phyloP scores from a whole-genome alignment of 2,888 invertebrate genomes.

The Silvanus unidentatus region DNA sequence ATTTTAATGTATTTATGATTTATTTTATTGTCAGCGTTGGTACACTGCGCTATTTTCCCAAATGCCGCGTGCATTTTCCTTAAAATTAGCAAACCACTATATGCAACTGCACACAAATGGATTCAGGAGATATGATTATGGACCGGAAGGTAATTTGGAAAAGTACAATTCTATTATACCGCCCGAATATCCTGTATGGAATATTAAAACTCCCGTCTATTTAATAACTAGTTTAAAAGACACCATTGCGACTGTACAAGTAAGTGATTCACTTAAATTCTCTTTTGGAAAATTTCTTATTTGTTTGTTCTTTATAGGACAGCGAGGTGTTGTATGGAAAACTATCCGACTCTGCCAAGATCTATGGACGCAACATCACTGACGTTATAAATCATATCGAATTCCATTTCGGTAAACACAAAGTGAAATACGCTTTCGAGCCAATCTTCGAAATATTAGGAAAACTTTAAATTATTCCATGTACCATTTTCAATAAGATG shows the following conservation, averaged over 20 bases:
- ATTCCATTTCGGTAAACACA: too few relatives aligned
- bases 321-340: constrained; percentile 7
- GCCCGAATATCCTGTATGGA: constrained; percentile 15
- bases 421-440: too few relatives aligned
- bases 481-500: too few relatives aligned
- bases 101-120: constrained; percentile 7
- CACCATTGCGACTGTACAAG: background rate
- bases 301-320: constrained; percentile 6
- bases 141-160: constrained; percentile 11
- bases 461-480: too few relatives aligned
- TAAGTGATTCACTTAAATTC: background rate
- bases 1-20: too few relatives aligned
- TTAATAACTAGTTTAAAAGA: constrained; percentile 8
- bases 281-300: background rate
- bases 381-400: too few relatives aligned
- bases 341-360: constrained; percentile 3
- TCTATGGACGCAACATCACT: background rate
- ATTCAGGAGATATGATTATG: constrained; percentile 19
- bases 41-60: too few relatives aligned
- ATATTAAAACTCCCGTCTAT: constrained; percentile 14
- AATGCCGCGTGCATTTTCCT: background rate
- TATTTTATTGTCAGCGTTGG: background rate
- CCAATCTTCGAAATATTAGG: too few relatives aligned
- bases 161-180: constrained; percentile 10
- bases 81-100: constrained; percentile 15